Conservation (phyloP, 2,888 invertebrate species). For the Hirtodrosophila confusa region DNA sequence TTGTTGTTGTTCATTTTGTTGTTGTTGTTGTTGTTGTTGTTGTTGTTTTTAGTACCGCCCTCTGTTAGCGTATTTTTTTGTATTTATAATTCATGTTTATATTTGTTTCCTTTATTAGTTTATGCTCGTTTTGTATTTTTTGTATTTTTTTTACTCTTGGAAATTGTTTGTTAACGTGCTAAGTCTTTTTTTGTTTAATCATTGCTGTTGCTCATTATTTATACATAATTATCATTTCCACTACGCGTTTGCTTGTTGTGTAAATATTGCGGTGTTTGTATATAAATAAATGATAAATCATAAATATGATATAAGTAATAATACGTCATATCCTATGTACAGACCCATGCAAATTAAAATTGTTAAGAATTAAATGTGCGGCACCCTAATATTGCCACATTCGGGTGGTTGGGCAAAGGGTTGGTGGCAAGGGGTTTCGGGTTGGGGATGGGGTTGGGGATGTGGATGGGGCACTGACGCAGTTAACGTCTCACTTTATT, state of each 20-base stretch:
- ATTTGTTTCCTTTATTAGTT: not conserved
- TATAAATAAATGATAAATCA: constrained; percentile 37
- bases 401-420: constrained; percentile 11
- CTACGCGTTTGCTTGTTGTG: constrained; percentile 42
- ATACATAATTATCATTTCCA: constrained; percentile 52
- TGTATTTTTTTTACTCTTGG: constrained; percentile 17
- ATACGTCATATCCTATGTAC: constrained; percentile 44
- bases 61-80: constrained; percentile 6
- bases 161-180: constrained; percentile 76
- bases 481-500: constrained; percentile 37
- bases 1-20: constrained; percentile 63
- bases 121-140: constrained; percentile 9
- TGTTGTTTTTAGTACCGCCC: constrained; percentile 15
- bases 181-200: constrained; percentile 69
- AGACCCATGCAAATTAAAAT: constrained; percentile 62
- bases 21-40: constrained; percentile 36
- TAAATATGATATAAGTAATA: constrained; percentile 25
- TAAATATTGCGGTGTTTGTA: constrained; percentile 37
- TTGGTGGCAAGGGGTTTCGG: no score
- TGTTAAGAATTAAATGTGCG: constrained; percentile 44
- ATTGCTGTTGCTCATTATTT: constrained; percentile 62
- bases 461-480: constrained; percentile 23
- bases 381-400: constrained; percentile 35
- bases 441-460: not conserved
- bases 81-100: constrained; percentile 17